phyloP scores from a whole-genome alignment of 2,797 vertebrate species.

The Rhabdomys pumilio region DNA sequence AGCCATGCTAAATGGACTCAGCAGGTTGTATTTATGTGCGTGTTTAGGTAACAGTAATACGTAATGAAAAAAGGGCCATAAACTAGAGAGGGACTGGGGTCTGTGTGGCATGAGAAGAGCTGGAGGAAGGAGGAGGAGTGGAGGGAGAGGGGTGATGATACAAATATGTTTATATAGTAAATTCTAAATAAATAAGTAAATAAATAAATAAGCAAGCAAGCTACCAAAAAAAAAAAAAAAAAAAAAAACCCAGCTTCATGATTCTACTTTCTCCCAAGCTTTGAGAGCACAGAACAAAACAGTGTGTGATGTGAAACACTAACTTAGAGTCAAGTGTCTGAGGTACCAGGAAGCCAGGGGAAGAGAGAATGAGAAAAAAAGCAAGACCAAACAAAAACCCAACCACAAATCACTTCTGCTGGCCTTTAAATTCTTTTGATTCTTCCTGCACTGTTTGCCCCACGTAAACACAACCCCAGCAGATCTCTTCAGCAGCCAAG shows the following conservation, averaged over 20 bases:
- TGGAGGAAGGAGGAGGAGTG: too few relatives aligned
- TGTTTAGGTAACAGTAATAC: background rate
- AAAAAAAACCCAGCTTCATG: background rate
- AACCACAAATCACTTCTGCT: background rate
- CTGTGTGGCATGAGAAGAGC: background rate
- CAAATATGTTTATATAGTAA: background rate
- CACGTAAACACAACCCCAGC: background rate
- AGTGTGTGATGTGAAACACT: background rate
- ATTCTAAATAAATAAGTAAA: background rate
- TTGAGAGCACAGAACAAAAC: background rate
- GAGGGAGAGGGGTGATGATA: too few relatives aligned
- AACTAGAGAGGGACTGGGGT: background rate
- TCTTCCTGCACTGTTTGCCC: background rate
- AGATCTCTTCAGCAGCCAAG: background rate
- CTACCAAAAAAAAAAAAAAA: background rate
- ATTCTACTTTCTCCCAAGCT: conserved; percentile 12
- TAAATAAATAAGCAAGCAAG: background rate
- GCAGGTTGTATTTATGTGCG: background rate
- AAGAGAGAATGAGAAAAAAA: background rate
- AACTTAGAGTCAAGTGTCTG: conserved; percentile 1
- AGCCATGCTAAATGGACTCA: background rate
- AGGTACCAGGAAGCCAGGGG: background rate
- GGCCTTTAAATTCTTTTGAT: background rate
- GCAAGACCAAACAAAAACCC: background rate
- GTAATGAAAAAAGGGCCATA: background rate